A percentile compares a stretch with the other conserved stretches of the same genome.
Evolutionary conservation across 2,113 vertebrate genomes (phyloP).

Genomic region (Notarius quadriscutis): DNA sequence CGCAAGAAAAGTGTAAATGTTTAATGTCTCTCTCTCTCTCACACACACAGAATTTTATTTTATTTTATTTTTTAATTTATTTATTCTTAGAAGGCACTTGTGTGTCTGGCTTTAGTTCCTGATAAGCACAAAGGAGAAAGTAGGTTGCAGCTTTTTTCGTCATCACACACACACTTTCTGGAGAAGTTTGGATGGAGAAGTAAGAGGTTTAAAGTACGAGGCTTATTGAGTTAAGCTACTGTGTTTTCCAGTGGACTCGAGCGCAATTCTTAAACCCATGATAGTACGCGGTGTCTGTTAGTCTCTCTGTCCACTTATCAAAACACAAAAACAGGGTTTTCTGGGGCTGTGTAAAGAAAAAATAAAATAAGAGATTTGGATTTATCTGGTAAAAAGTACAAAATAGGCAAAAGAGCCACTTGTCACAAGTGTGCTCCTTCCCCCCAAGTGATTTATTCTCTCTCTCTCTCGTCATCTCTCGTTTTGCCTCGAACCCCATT

Average conservation of each 20-base stretch:
- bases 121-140: constrained; percentile 48
- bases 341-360: not conserved
- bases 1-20: constrained; percentile 61
- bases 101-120: constrained; percentile 53
- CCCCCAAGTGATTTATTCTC: constrained; percentile 20
- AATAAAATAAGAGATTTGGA: constrained; percentile 32
- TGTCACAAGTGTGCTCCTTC: not conserved
- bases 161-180: constrained; percentile 12
- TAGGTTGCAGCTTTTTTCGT: constrained; percentile 39
- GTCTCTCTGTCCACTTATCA: constrained; percentile 31
- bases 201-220: constrained; percentile 45
- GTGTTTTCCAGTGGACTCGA: constrained; percentile 53
- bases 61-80: constrained; percentile 14
- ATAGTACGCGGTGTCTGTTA: constrained; percentile 34
- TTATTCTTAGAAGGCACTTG: constrained; percentile 51
- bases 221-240: constrained; percentile 58
- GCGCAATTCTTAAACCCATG: constrained; percentile 41
- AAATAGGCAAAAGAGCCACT: constrained; percentile 31
- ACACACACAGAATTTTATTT: not conserved
- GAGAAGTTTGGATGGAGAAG: constrained; percentile 14
- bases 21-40: constrained; percentile 55
- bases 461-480: constrained; percentile 26
- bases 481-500: constrained; percentile 52
- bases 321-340: constrained; percentile 54
- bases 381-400: constrained; percentile 48